Percentiles rank a stretch among this genome's conserved stretches.
These are phyloP conservation scores for Erpornis zantholeuca DNA, from an alignment of 2,113 vertebrate species.

Conservation along the genomic window DNA sequence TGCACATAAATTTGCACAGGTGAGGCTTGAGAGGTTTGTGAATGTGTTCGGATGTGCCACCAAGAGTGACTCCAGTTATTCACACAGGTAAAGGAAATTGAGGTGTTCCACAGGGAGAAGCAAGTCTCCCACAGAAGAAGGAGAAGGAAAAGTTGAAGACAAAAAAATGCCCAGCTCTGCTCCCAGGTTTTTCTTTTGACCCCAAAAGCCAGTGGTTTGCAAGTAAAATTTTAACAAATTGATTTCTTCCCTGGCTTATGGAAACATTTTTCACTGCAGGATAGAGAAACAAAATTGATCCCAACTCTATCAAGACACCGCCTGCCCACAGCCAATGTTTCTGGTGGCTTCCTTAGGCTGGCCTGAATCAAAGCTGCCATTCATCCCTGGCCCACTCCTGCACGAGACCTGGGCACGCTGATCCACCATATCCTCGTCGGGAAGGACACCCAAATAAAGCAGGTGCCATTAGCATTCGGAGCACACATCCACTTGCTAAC, in stretches of 20 bases:
- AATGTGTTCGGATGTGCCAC: neutral
- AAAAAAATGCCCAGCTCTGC: neutral
- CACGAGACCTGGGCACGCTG: slow-evolving; percentile 43
- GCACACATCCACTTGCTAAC: slow-evolving; percentile 52
- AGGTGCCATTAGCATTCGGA: slow-evolving; percentile 58
- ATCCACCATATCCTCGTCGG: neutral
- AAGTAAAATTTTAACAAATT: neutral
- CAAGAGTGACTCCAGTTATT: rapidly evolving
- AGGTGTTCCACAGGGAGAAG: neutral
- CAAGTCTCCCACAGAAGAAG: neutral
- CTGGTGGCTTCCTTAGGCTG: neutral
- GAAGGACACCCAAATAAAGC: slow-evolving; percentile 54
- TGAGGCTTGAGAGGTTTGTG: neutral
- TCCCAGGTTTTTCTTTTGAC: neutral
- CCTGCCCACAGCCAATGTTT: neutral
- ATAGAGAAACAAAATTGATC: neutral
- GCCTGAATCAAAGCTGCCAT: slow-evolving; percentile 33
- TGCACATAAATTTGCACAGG: rapidly evolving
- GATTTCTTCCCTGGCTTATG: neutral
- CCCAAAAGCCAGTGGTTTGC: neutral
- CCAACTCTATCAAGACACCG: neutral
- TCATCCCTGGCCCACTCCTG: slow-evolving; percentile 5
- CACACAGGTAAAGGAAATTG: neutral
- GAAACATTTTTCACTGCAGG: neutral
- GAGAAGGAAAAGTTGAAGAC: neutral